Evolutionary conservation across 2,888 invertebrate genomes (phyloP).

Genomic region (Scotopteryx bipunctaria): DNA sequence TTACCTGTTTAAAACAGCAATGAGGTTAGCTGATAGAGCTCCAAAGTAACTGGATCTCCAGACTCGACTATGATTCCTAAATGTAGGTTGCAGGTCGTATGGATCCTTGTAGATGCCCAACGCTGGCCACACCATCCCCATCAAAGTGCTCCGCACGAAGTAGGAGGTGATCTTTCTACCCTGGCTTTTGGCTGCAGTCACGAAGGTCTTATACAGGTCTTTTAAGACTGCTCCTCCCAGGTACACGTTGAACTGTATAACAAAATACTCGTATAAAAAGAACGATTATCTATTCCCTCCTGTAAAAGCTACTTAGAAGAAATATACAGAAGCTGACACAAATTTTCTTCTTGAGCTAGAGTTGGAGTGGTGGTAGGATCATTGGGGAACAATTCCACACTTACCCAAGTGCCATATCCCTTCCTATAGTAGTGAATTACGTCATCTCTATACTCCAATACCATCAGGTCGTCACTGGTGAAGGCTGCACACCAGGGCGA

Average conservation of each 20-base stretch:
- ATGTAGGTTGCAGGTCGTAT: constrained; percentile 78
- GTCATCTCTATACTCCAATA: constrained; percentile 91
- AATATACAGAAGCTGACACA: too few relatives aligned
- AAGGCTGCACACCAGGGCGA: constrained; percentile 92
- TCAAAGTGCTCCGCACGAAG: constrained; percentile 86
- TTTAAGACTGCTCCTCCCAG: constrained; percentile 87
- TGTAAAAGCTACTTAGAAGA: too few relatives aligned
- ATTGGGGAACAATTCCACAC: too few relatives aligned
- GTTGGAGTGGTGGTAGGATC: too few relatives aligned
- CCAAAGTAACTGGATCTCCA: constrained; percentile 87
- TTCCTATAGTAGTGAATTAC: constrained; percentile 87
- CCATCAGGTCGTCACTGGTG: constrained; percentile 85
- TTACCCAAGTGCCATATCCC: constrained; percentile 67
- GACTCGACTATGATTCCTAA: constrained; percentile 80
- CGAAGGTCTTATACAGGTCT: constrained; percentile 85
- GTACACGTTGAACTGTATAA: constrained; percentile 80
- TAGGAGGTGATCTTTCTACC: constrained; percentile 84
- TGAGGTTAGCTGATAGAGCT: constrained; percentile 88
- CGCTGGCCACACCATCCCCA: constrained; percentile 85
- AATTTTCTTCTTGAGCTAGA: too few relatives aligned
- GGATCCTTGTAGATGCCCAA: constrained; percentile 86
- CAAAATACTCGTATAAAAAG: too few relatives aligned
- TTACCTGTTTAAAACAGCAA: constrained; percentile 89
- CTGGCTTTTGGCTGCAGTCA: constrained; percentile 46
- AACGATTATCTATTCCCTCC: too few relatives aligned